phyloP scores from a whole-genome alignment of 2,888 invertebrate species.

The Malachius bipustulatus region DNA sequence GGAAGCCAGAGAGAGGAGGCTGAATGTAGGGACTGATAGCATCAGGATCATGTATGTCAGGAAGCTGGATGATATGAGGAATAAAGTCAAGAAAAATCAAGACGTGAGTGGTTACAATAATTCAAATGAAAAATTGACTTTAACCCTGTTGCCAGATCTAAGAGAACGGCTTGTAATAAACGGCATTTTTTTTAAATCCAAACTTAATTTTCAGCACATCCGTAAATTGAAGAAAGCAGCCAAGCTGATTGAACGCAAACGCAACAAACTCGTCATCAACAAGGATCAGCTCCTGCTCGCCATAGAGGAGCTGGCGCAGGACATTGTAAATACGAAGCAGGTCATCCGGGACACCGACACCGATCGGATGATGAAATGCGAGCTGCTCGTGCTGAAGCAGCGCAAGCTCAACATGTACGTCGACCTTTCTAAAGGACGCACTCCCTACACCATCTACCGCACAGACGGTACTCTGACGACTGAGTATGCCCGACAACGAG shows the following conservation, averaged over 20 bases:
- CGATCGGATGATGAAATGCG: constrained; percentile 42
- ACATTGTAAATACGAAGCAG: too few species aligned
- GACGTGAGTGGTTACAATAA: constrained; percentile 39
- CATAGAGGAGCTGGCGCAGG: too few species aligned
- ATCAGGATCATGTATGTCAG: constrained; percentile 41
- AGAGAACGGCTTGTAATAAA: too few species aligned
- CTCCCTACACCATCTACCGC: constrained; percentile 26
- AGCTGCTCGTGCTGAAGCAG: constrained; percentile 55
- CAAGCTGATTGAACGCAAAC: too few species aligned
- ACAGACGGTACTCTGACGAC: constrained; percentile 39
- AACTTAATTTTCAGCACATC: too few species aligned
- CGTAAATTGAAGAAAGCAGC: too few species aligned
- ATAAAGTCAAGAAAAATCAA: constrained; percentile 43
- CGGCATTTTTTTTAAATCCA: too few species aligned
- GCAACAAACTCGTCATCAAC: too few species aligned
- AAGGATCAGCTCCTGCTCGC: too few species aligned
- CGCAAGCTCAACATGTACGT: constrained; percentile 51
- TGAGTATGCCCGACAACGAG: constrained; percentile 47
- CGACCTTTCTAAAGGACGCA: constrained; percentile 37
- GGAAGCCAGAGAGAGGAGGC: constrained; percentile 42
- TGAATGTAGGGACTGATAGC: constrained; percentile 32
- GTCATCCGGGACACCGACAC: too few species aligned
- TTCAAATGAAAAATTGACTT: constrained; percentile 24
- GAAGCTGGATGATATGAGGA: constrained; percentile 46
- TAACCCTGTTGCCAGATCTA: constrained; percentile 1